Conservation (phyloP, 2,888 invertebrate genomes). For the Hermaeophaga mercurialis region DNA sequence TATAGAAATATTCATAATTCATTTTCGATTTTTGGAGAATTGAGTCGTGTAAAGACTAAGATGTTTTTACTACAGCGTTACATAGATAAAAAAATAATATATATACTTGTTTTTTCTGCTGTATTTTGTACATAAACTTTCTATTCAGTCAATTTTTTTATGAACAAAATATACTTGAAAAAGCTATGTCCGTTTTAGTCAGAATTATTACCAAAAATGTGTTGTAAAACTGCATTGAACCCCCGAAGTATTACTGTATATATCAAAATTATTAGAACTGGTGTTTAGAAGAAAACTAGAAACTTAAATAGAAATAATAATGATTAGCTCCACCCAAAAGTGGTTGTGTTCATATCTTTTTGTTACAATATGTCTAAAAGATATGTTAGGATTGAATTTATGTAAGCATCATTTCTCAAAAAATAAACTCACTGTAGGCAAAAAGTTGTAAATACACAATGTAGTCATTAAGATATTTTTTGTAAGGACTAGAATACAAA, state of each 20-base stretch:
- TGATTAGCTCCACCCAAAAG: slow-evolving; percentile 22
- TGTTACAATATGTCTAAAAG: slow-evolving; percentile 2
- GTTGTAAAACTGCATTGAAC: too few relatives aligned
- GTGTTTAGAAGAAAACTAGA: slow-evolving; percentile 3
- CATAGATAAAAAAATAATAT: background rate
- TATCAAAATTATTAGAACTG: background rate
- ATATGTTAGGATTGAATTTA: slow-evolving; percentile 14
- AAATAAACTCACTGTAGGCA: background rate
- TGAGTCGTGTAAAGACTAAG: background rate
- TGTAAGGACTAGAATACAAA: background rate
- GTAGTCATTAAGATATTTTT: slow-evolving; percentile 9
- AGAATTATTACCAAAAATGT: background rate
- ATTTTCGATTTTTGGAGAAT: background rate
- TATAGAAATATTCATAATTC: background rate
- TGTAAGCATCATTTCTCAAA: background rate
- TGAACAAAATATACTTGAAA: background rate
- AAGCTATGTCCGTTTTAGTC: background rate
- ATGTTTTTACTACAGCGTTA: background rate
- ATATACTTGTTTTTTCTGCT: background rate
- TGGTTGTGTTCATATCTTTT: slow-evolving; percentile 17
- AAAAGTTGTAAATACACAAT: slow-evolving; percentile 19
- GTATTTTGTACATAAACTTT: background rate
- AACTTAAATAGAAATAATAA: slow-evolving; percentile 7
- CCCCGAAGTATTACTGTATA: background rate
- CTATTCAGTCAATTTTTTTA: too few relatives aligned